Base-by-base conservation (phyloP, 2,797 vertebrate genomes). In the Poeciliopsis presidionis region DNA sequence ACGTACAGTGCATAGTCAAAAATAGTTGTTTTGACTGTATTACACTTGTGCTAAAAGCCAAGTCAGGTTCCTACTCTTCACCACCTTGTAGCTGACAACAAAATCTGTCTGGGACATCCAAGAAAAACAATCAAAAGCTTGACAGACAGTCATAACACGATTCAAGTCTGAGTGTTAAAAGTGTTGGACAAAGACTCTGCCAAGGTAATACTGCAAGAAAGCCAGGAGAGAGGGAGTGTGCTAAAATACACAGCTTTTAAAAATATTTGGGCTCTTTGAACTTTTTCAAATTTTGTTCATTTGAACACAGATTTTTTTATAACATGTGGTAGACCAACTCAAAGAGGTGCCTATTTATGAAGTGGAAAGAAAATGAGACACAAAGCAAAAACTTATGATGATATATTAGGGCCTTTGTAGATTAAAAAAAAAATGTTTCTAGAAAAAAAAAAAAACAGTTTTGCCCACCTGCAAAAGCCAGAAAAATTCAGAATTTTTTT, bases 71-170 rank as follows among this genome's bases (percentile, higher is more conserved):
- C 47, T 36, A 30, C 45, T 51, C 46, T 30, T 72, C 46, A 25
- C 13, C 16, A 25, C 8, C 30, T 69, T 76, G 78, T 67, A 75
- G 70, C 55, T 84, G 79, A 77, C 82, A 78, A 39, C 72, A 67
- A 28, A 36, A 18, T n/a, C 55, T 74, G 75, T 84, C 76, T 75
- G 53, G 36, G 75, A 81, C 81, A 79, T 47, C 79, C 71, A 51
- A 53, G 65, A 77, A 72, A 79, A 47, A 57, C 4, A 49, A 41
- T 20, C 39, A 51, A 61, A 72, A 51, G 33, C 53, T 43, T 33
- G 25, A 16, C 18, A 63, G 61, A 33, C 2, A 28, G 12, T 25
- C 13, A 41, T 5, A 72, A 47, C 28, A 49, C 0, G 39, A 39
- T 13, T 0, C 51, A 65, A 39, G 33, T 65, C 13, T 18, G 25